These are phyloP conservation scores for Melanophora roralis DNA, from an alignment of 2,888 invertebrate species.

Conservation along the genomic window DNA sequence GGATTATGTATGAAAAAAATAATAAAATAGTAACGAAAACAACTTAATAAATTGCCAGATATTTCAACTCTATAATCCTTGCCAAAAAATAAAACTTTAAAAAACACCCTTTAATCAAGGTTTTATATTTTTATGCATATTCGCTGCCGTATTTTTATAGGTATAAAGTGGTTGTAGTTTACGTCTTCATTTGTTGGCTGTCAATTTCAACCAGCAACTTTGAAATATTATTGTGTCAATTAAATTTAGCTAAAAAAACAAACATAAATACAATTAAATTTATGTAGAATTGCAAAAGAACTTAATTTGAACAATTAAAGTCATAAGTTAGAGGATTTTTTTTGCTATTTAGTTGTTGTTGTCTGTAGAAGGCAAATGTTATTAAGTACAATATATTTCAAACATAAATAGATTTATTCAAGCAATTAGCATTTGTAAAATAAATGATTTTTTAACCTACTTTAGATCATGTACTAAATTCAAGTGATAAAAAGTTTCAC, in stretches of 20 bases:
- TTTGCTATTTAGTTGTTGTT: not conserved
- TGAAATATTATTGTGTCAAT: conserved; percentile 55
- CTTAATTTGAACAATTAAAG: conserved; percentile 51
- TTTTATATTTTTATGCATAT: not conserved
- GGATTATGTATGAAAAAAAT: too few relatives aligned
- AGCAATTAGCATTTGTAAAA: not conserved
- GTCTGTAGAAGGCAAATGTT: not conserved
- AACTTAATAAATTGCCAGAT: too few relatives aligned
- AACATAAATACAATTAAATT: conserved; percentile 27
- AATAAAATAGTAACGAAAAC: not conserved
- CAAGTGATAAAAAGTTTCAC: too few relatives aligned
- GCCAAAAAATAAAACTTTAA: too few relatives aligned
- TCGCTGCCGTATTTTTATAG: not conserved
- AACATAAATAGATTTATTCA: not conserved
- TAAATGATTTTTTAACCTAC: too few relatives aligned
- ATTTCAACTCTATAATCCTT: too few relatives aligned
- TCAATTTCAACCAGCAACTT: conserved; percentile 45
- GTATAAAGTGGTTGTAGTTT: conserved; percentile 23
- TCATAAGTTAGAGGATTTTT: conserved; percentile 29
- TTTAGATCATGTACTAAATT: too few relatives aligned
- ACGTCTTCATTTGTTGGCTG: conserved; percentile 44
- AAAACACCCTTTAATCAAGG: too few relatives aligned
- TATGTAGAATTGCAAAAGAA: conserved; percentile 43
- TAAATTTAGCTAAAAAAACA: conserved; percentile 27
- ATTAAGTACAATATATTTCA: too few relatives aligned